Conservation (phyloP, 1,140 invertebrate species). For the Varroa destructor region DNA sequence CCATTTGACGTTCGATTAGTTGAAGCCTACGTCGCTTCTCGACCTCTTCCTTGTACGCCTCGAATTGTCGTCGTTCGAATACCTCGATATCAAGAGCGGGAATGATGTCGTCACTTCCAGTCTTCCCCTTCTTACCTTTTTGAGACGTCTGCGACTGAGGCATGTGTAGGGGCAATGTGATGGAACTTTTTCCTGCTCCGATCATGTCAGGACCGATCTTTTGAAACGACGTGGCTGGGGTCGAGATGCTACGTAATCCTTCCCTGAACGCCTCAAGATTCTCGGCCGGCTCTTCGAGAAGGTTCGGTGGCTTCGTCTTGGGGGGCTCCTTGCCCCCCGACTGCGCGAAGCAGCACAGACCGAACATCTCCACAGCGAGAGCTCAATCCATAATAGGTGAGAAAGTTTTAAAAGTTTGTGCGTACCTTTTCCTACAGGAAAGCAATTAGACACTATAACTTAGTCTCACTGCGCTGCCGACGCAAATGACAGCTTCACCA, state of each 20-base stretch:
- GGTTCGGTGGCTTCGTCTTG: slow-evolving; percentile 21
- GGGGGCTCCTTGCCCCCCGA: slow-evolving; percentile 17
- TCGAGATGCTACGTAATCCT: slow-evolving; percentile 16
- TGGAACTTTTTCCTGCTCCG: not conserved
- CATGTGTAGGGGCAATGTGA: not conserved
- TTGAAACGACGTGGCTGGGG: slow-evolving; percentile 24
- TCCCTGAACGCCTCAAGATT: slow-evolving; percentile 27
- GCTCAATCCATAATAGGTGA: too few species aligned
- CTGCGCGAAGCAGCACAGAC: slow-evolving; percentile 22
- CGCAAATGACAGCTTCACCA: too few species aligned
- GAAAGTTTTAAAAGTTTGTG: too few species aligned
- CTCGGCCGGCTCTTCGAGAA: slow-evolving; percentile 21
- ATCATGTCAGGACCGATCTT: not conserved
- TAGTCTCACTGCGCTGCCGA: too few species aligned
- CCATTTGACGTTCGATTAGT: slow-evolving; percentile 22
- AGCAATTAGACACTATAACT: too few species aligned
- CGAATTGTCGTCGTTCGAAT: slow-evolving; percentile 21
- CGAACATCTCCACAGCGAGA: not conserved
- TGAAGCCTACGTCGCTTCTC: slow-evolving; percentile 13
- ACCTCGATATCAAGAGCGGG: slow-evolving; percentile 13
- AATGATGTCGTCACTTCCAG: not conserved
- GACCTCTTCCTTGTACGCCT: slow-evolving; percentile 25
- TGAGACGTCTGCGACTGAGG: not conserved
- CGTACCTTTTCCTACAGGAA: too few species aligned
- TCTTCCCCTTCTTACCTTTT: not conserved